Percentiles rank a stretch among this genome's conserved stretches.
Conservation (phyloP, 2,888 invertebrate species). For the Pristionchus fissidentatus region DNA sequence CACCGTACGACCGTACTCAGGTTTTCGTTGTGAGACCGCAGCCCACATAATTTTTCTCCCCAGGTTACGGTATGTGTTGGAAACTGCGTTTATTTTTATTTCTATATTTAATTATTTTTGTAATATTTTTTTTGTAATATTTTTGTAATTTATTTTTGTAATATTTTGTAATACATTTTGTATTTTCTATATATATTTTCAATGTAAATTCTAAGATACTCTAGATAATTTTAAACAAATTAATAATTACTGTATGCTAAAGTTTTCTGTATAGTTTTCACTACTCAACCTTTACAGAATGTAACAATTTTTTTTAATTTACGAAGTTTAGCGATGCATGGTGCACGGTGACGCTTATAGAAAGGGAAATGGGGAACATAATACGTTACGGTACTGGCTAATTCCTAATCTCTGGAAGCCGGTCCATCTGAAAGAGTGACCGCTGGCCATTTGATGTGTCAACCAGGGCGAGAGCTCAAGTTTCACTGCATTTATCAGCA, state of each 20-base stretch:
- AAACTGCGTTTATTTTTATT: background rate
- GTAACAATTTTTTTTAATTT: too few species aligned
- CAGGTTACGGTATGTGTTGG: background rate
- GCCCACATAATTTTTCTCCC: background rate
- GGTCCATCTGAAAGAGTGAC: background rate
- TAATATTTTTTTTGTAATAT: background rate
- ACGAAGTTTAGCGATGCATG: too few species aligned
- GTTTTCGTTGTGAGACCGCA: background rate
- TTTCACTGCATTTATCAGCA: too few species aligned
- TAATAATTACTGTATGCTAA: too few species aligned
- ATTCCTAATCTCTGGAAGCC: slow-evolving; percentile 1
- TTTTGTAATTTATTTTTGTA: background rate
- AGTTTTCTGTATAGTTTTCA: too few species aligned
- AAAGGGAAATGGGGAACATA: background rate
- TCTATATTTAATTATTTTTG: background rate
- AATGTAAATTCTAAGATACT: too few species aligned
- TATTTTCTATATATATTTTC: too few species aligned
- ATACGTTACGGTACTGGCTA: background rate
- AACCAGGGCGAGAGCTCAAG: background rate
- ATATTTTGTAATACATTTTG: too few species aligned
- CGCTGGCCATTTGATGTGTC: slow-evolving; percentile 4
- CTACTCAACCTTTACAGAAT: too few species aligned
- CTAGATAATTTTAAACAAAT: too few species aligned
- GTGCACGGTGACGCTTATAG: too few species aligned
- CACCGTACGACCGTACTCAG: background rate